Conservation (phyloP, 2,888 invertebrate genomes). For the Poecilobothrus nobilitatus region DNA sequence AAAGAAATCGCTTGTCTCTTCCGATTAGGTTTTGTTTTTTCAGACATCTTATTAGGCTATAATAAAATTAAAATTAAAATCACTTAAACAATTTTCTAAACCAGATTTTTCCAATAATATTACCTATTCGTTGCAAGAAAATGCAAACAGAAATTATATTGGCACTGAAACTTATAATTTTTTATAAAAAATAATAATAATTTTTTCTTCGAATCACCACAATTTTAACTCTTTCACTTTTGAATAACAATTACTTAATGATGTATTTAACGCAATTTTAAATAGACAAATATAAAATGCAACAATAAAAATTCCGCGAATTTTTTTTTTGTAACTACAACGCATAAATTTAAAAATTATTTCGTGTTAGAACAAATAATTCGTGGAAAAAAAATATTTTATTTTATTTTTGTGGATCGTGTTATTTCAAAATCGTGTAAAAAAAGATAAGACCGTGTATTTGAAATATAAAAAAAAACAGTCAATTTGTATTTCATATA, state of each 20-base stretch:
- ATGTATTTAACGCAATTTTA: too few species aligned
- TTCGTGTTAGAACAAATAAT: constrained; percentile 12
- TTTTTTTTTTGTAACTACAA: constrained; percentile 5
- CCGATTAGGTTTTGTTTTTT: constrained; percentile 11
- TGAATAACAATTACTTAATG: too few species aligned
- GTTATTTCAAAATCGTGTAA: constrained; percentile 14
- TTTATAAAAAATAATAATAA: too few species aligned
- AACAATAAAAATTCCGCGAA: background rate
- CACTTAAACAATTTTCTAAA: background rate
- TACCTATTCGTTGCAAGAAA: background rate
- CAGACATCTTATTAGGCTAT: constrained; percentile 13
- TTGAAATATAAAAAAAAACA: too few species aligned
- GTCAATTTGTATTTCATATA: too few species aligned
- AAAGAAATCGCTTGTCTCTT: constrained; percentile 16
- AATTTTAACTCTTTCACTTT: too few species aligned
- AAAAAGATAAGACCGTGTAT: too few species aligned
- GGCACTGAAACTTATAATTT: constrained; percentile 4
- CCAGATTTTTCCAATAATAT: background rate
- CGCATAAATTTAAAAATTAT: background rate
- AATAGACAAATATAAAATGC: background rate
- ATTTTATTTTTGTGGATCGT: constrained; percentile 8
- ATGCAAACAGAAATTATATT: constrained; percentile 8
- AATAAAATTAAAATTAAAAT: constrained; percentile 7
- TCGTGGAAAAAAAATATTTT: constrained; percentile 7
- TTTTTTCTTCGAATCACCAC: too few species aligned